Evolutionary conservation across 1,140 invertebrate genomes (phyloP), one percentile per base, ranked within the genome.

Genomic region (Sitophilus oryzae): DNA sequence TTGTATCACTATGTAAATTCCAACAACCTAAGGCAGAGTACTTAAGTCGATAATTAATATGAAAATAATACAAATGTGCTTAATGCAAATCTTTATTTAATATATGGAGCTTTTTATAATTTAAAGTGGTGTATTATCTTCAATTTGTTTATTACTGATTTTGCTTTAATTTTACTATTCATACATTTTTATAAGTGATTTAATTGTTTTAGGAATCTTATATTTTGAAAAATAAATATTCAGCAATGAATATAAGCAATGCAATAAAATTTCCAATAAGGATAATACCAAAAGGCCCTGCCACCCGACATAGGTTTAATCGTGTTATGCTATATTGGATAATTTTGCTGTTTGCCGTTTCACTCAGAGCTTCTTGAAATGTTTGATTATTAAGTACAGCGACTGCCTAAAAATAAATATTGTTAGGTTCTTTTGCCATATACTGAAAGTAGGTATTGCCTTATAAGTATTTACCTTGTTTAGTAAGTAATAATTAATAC

Each of bases 1-100:
- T 74, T 97, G 0, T 98, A 96, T 66, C 96, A 98, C 67, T 98
- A 98, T 71, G 92, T 98, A n/a, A 86, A 88, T 65, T 91, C 91
- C 0, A 96, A 94, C 70, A 5, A 42, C 25, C 53, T 48, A 36
- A 48, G 46, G 14, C 46, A 44, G 4, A 41, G 5, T 30, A 30
- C 11, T 30, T 30, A 30, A 11, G 11, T 30, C 25, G 11, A 30
- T 30, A 30, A 5, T 30, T 30, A 30, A 30, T 30, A 30, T 30
- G 25, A n/a, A n/a, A n/a, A n/a, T n/a, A n/a, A n/a, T n/a, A n/a
- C n/a, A n/a, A n/a, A n/a, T n/a, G n/a, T n/a, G n/a, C n/a, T n/a
- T n/a, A n/a, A n/a, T n/a, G n/a, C n/a, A n/a, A n/a, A n/a, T n/a
- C n/a, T n/a, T n/a, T n/a, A n/a, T n/a, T n/a, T n/a, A n/a, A n/a